Conservation (phyloP, 2,797 vertebrate genomes). For the Loriculus beryllinus region DNA sequence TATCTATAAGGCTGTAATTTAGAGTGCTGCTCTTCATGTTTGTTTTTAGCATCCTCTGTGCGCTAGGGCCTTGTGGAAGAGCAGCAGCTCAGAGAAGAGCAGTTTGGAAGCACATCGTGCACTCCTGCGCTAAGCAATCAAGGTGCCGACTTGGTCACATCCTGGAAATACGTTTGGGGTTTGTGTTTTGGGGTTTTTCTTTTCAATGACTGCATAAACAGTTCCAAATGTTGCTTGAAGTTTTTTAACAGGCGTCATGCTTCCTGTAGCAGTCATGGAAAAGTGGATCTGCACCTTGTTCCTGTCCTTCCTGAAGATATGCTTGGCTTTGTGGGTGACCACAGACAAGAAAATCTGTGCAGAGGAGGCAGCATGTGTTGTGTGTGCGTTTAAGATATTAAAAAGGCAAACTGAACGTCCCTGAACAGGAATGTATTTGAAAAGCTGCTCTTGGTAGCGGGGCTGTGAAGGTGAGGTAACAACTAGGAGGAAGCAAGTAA, state of each 20-base stretch:
- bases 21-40: neutral
- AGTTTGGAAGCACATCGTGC: neutral
- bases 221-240: neutral
- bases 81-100: neutral
- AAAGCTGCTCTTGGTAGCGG: neutral
- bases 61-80: neutral
- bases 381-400: neutral
- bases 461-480: neutral
- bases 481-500: neutral
- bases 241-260: neutral
- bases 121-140: neutral
- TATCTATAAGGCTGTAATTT: neutral
- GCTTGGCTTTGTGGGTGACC: conserved; percentile 45
- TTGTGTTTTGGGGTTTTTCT: neutral
- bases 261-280: conserved; percentile 31
- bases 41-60: conserved; percentile 2
- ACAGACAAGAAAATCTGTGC: conserved; percentile 34
- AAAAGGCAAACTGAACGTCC: accelerated
- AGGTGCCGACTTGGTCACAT: neutral
- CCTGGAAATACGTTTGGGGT: neutral
- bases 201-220: neutral
- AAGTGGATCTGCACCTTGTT: conserved; percentile 31
- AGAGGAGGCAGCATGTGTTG: neutral
- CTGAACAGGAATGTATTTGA: neutral
- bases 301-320: neutral